Evolutionary conservation across 2,888 invertebrate genomes (phyloP), one percentile per base, ranked within the genome.

Genomic region (Idaea straminata): DNA sequence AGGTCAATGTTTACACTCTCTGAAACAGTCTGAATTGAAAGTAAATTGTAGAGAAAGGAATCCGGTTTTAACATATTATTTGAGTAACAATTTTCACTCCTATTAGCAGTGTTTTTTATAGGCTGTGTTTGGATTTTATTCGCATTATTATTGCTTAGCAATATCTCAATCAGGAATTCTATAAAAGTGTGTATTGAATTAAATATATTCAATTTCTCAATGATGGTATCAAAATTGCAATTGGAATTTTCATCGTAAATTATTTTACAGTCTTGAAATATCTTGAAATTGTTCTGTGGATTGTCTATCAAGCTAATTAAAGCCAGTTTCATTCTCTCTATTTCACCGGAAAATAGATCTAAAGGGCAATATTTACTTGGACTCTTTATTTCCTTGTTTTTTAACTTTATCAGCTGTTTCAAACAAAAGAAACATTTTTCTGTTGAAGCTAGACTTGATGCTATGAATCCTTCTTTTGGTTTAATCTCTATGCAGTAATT

Each of bases 281-380:
- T 81, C 82, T 94, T 94, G 5, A 95, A 88, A 80, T 95, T 95
- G 79, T 95, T 95, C 75, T 95, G 95, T 61, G 95, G 95, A 73
- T 93, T 94, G 15, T 86, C 76, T 16, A 94, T 82, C 57, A 95
- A 81, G 64, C 85, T 89, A 61, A 83, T 70, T 15, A 95, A 72
- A 10, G 95, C 93, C 72, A 79, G 78, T 74, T 88, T 93, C 94
- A 95, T 95, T 77, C 94, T 87, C 15, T 70, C 67, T 71, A 79
- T 87, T 67, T 93, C 84, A 59, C 95, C 96, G 69, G 96, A 96
- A 87, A 95, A 96, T 47, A 96, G 86, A 80, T 96, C 95, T 65
- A 96, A 81, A 0, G 96, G 96, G 75, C 96, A 96, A 78, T 96
- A 96, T n/a, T 85, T 81, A 78, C 95, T 95, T 59, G 89, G 84